Conservation (phyloP, 2,113 vertebrate genomes). For the Python bivittatus region DNA sequence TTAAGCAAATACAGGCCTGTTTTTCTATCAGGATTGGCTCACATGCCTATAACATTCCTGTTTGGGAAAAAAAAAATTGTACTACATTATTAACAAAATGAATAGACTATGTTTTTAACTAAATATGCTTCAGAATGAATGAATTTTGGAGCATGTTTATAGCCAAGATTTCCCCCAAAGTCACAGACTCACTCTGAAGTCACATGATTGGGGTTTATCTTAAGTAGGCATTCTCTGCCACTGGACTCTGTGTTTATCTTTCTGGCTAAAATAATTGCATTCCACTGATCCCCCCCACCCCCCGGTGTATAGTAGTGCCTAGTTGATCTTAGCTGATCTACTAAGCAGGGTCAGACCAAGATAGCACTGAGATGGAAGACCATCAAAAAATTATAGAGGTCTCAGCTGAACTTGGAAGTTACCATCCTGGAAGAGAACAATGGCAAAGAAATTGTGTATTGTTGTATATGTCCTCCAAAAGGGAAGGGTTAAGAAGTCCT, state of each 20-base stretch:
- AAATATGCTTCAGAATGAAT: constrained; percentile 75
- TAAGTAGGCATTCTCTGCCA: constrained; percentile 56
- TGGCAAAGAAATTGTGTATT: background rate
- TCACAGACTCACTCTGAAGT: constrained; percentile 63
- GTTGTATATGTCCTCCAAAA: background rate
- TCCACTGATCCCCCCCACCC: too few relatives aligned
- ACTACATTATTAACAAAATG: constrained; percentile 36
- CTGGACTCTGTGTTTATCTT: constrained; percentile 55
- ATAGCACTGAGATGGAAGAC: background rate
- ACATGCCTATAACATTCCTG: constrained; percentile 58
- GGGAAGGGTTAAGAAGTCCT: background rate
- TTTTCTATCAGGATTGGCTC: constrained; percentile 51
- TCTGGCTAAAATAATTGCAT: constrained; percentile 57
- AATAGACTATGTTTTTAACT: constrained; percentile 54
- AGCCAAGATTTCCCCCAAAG: constrained; percentile 68
- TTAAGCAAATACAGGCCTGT: constrained; percentile 53
- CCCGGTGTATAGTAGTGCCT: constrained; percentile 36
- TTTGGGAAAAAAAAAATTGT: constrained; percentile 37
- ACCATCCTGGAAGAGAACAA: background rate
- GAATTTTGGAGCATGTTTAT: constrained; percentile 71
- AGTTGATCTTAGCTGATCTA: constrained; percentile 10
- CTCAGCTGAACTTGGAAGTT: background rate
- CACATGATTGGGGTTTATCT: constrained; percentile 64
- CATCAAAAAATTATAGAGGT: background rate
- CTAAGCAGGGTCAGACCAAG: background rate